Conservation (phyloP, 2,888 invertebrate species). For the Phania funesta region DNA sequence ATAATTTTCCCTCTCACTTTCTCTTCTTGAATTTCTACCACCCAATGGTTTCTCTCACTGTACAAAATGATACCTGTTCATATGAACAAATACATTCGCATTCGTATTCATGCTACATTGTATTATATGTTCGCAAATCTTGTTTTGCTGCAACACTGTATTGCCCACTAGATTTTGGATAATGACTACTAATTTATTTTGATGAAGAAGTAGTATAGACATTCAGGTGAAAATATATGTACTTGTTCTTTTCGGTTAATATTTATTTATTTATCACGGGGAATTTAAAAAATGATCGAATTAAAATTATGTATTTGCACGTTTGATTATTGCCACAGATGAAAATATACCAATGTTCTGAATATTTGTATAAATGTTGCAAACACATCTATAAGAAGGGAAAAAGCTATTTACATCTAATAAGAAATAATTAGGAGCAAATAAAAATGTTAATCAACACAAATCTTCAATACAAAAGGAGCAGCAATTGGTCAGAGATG, state of each 20-base stretch:
- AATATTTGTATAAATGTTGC: too few relatives aligned
- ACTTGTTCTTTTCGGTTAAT: conserved; percentile 6
- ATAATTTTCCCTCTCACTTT: not conserved
- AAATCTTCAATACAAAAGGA: too few relatives aligned
- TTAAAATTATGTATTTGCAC: conserved; percentile 41
- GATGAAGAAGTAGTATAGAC: not conserved
- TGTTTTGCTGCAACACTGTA: conserved; percentile 60
- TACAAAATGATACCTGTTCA: conserved; percentile 30
- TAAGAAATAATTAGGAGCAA: not conserved
- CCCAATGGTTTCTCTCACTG: not conserved
- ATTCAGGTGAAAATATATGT: not conserved
- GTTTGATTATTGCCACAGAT: conserved; percentile 24
- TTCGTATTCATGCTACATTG: conserved; percentile 5
- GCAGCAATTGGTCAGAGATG: too few relatives aligned
- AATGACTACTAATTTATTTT: conserved; percentile 59
- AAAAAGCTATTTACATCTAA: not conserved
- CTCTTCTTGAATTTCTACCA: not conserved
- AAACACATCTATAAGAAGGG: not conserved
- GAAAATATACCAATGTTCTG: not conserved
- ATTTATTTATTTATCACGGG: conserved; percentile 23
- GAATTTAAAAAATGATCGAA: conserved; percentile 30
- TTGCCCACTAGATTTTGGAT: conserved; percentile 53
- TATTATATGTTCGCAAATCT: not conserved
- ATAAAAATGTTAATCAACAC: too few relatives aligned
- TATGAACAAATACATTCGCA: conserved; percentile 17